Percentiles rank a stretch among this genome's conserved stretches.
Evolutionary conservation across 2,113 vertebrate genomes (phyloP).

Genomic region (Entosphenus tridentatus): DNA sequence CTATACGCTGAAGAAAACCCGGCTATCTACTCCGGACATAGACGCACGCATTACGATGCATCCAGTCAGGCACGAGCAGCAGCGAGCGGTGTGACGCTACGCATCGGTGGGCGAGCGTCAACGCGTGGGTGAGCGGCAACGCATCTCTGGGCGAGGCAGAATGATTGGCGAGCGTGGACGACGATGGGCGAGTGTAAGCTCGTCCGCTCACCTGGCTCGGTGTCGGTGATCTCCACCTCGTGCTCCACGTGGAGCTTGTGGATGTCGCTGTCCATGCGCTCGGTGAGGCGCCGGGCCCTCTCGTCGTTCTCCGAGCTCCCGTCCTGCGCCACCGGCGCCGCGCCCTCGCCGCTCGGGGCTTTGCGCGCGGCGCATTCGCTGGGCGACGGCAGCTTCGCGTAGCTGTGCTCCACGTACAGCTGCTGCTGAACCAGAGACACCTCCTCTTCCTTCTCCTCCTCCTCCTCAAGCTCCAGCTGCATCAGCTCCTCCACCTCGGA

Average conservation of each 20-base stretch:
- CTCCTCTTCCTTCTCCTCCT: no score
- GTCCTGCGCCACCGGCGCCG: not conserved
- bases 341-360: constrained; percentile 9
- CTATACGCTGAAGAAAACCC: no score
- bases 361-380: constrained; percentile 11
- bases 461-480: constrained; percentile 10
- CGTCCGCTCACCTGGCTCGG: not conserved
- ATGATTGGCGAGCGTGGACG: no score
- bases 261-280: not conserved
- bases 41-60: no score
- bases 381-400: constrained; percentile 24
- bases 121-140: no score
- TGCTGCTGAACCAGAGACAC: no score
- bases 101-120: no score
- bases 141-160: no score
- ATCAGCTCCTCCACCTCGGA: constrained; percentile 42
- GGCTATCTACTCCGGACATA: no score
- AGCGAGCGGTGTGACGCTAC: no score
- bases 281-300: constrained; percentile 1
- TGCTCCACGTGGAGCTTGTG: constrained; percentile 3
- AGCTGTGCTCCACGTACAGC: constrained; percentile 42
- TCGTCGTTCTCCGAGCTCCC: not conserved
- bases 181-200: not conserved
- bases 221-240: constrained; percentile 4
- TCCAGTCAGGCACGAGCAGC: no score